phyloP scores from a whole-genome alignment of 2,888 invertebrate species.

The Hydroisotoma schaefferi region DNA sequence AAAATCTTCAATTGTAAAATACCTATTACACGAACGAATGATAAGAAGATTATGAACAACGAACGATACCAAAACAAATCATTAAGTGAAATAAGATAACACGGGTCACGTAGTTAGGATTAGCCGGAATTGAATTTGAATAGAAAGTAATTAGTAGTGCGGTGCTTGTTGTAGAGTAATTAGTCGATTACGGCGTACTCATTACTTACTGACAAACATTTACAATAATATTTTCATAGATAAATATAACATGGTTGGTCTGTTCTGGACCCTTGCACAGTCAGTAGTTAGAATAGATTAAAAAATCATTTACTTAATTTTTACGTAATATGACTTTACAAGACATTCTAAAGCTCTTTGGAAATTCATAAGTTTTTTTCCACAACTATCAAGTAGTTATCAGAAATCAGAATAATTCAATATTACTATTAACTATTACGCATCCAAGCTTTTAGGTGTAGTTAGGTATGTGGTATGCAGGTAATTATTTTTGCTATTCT shows the following conservation, averaged over 20 bases:
- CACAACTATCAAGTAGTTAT: background rate
- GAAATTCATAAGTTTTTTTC: conserved; percentile 7
- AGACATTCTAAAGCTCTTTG: conserved; percentile 15
- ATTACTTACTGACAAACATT: no score
- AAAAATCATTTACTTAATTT: background rate
- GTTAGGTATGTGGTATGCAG: no score
- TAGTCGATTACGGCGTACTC: no score
- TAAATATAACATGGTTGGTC: conserved; percentile 3
- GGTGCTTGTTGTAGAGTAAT: no score
- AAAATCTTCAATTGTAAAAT: no score
- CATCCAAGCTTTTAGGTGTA: background rate
- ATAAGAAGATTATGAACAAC: no score
- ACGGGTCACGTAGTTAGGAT: no score
- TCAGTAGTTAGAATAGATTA: background rate
- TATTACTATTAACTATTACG: background rate
- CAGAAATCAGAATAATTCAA: background rate
- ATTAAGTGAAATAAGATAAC: no score
- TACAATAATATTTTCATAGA: background rate
- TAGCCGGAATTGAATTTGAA: no score
- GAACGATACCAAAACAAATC: no score
- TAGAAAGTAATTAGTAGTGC: no score
- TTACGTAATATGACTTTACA: background rate
- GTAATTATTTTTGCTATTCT: background rate
- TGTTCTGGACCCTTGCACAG: conserved; percentile 1
- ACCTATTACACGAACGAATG: no score